phyloP scores from a whole-genome alignment of 1,140 invertebrate species.

The Drosophila teissieri region DNA sequence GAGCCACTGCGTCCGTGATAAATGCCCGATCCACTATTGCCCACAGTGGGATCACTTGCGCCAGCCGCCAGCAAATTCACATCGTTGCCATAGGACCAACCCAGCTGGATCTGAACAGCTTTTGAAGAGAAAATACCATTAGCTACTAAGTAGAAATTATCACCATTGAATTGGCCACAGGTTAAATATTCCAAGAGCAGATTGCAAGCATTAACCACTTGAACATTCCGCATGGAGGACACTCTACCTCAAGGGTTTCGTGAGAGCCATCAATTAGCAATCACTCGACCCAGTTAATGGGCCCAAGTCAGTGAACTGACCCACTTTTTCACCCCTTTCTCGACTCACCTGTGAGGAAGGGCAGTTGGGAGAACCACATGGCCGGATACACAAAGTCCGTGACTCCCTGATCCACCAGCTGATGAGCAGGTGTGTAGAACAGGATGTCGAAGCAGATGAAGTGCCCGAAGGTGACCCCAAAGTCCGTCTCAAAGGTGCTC shows the following conservation, averaged over 20 bases:
- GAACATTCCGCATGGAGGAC: background rate
- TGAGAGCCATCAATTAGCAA: slow-evolving; percentile 8
- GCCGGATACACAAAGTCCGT: slow-evolving; percentile 90
- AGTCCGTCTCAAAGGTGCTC: slow-evolving; percentile 90
- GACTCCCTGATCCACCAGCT: slow-evolving; percentile 81
- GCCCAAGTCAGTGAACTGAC: background rate
- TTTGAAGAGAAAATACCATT: background rate
- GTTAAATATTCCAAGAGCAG: background rate
- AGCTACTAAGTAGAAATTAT: background rate
- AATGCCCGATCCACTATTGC: slow-evolving; percentile 84
- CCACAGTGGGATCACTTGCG: slow-evolving; percentile 73
- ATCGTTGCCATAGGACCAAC: slow-evolving; percentile 85
- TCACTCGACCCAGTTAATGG: slow-evolving; percentile 1
- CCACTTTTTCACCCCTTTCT: background rate
- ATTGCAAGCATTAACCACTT: background rate
- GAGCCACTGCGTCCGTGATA: slow-evolving; percentile 77
- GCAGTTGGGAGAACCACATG: slow-evolving; percentile 90
- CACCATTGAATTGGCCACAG: background rate
- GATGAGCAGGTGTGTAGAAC: slow-evolving; percentile 87
- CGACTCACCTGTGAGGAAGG: slow-evolving; percentile 88
- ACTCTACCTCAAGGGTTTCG: background rate
- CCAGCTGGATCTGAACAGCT: slow-evolving; percentile 85
- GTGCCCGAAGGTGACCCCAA: slow-evolving; percentile 92
- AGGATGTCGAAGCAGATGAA: slow-evolving; percentile 93
- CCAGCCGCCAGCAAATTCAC: slow-evolving; percentile 86